Evolutionary conservation across 2,888 invertebrate genomes (phyloP), one percentile per base, ranked within the genome.

Genomic region (Acanthococcus lagerstroemiae): DNA sequence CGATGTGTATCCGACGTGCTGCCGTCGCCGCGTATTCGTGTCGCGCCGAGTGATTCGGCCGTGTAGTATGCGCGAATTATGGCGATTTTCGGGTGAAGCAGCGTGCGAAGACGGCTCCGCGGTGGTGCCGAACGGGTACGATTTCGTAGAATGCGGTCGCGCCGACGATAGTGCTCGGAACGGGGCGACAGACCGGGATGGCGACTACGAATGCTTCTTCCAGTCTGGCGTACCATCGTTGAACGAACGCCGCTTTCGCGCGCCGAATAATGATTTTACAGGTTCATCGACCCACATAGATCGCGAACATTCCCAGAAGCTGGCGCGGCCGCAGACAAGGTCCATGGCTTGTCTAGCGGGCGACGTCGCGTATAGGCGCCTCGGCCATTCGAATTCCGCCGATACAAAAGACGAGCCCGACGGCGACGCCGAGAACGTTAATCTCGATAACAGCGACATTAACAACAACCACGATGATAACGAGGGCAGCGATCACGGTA

Each of bases 51-150:
- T 22, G 19, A 21, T 21, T 37, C 21, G 37, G 30, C 6, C 2
- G 55, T 56, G 37, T 37, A 56, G 21, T 56, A 56, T 56, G 55
- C 55, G 55, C 55, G 55, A 56, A 21, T 37, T 56, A 56, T 56
- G 55, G 55, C 55, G 44, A 56, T 56, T 44, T 15, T 22, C 55
- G 24, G n/a, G n/a, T n/a, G n/a, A n/a, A n/a, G n/a, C n/a, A n/a
- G n/a, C n/a, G n/a, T n/a, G n/a, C n/a, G n/a, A n/a, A n/a, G n/a
- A n/a, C n/a, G n/a, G n/a, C n/a, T n/a, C n/a, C n/a, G n/a, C n/a
- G n/a, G n/a, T n/a, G n/a, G n/a, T n/a, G n/a, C n/a, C n/a, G n/a
- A n/a, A n/a, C n/a, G n/a, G n/a, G n/a, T n/a, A n/a, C n/a, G n/a
- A n/a, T n/a, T n/a, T n/a, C n/a, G n/a, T n/a, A n/a, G n/a, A n/a